These are phyloP conservation scores for Formica aserva DNA, from an alignment of 2,888 invertebrate genomes.

Conservation along the genomic window DNA sequence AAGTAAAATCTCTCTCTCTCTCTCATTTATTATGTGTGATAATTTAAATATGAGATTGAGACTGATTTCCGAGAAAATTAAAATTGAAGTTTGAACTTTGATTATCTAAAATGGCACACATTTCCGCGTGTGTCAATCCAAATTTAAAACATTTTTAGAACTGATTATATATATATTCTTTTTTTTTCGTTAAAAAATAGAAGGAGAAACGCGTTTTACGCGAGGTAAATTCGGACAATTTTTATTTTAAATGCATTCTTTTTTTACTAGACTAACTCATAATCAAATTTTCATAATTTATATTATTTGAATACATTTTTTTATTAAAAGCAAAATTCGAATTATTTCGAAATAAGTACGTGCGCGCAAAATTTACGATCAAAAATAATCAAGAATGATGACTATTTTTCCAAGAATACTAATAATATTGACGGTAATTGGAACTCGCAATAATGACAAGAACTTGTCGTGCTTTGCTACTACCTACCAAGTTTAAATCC, in stretches of 20 bases:
- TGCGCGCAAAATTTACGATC: background rate
- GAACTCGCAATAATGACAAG: background rate
- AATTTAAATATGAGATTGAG: background rate
- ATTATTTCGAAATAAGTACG: background rate
- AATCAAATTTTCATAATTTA: background rate
- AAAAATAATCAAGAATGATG: background rate
- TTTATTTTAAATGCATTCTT: background rate
- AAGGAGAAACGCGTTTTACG: background rate
- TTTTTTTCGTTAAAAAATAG: background rate
- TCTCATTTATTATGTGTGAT: background rate
- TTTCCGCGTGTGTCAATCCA: background rate
- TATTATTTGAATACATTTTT: background rate
- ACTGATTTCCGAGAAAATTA: background rate
- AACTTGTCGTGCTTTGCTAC: background rate
- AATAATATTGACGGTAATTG: background rate
- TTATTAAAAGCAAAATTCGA: background rate
- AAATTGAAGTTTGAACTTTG: background rate
- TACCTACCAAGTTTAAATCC: slow-evolving; percentile 2
- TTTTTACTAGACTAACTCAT: background rate
- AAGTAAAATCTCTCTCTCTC: background rate
- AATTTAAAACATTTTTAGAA: background rate
- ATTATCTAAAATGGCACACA: background rate
- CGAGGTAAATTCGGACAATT: background rate
- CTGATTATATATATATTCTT: background rate
- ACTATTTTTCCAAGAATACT: background rate